A percentile compares a stretch with the other conserved stretches of the same genome.
These are phyloP conservation scores for Sakesphorus luctuosus DNA, from an alignment of 2,113 vertebrate species.

Conservation along the genomic window DNA sequence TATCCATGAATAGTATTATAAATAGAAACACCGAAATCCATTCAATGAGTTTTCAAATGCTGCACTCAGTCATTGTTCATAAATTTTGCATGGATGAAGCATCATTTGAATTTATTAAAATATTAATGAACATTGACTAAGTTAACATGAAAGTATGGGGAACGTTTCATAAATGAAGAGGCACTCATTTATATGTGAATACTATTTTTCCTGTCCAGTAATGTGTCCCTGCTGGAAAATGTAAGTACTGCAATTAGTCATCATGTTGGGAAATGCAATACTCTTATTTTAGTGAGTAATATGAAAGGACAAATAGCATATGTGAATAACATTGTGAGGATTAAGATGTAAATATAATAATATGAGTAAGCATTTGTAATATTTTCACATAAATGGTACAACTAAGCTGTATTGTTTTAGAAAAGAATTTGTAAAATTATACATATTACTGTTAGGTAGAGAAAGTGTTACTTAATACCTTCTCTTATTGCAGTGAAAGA, in stretches of 20 bases:
- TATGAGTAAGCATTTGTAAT: background rate
- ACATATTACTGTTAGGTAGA: background rate
- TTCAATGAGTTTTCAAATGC: background rate
- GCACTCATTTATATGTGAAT: background rate
- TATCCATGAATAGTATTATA: background rate
- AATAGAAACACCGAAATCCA: background rate
- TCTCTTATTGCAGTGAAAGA: background rate
- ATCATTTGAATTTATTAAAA: conserved; percentile 43
- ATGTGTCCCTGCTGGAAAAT: background rate
- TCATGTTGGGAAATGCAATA: background rate
- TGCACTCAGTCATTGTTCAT: background rate
- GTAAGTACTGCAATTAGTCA: background rate
- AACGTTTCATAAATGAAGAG: background rate
- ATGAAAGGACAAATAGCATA: background rate
- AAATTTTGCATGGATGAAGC: conserved; percentile 37
- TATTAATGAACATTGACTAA: conserved; percentile 46
- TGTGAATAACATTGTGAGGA: background rate
- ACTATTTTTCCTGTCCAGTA: background rate
- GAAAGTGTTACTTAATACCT: background rate
- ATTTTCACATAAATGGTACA: background rate
- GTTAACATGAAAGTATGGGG: background rate
- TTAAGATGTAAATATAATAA: background rate
- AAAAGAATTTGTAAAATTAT: background rate
- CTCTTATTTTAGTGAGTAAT: background rate
- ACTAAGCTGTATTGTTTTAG: background rate